Percentiles rank a stretch among this genome's conserved stretches.
These are phyloP conservation scores for Clytia hemisphaerica DNA, from an alignment of 30 jellyfish, hydroid and myxozoan genomes.

Conservation along the genomic window DNA sequence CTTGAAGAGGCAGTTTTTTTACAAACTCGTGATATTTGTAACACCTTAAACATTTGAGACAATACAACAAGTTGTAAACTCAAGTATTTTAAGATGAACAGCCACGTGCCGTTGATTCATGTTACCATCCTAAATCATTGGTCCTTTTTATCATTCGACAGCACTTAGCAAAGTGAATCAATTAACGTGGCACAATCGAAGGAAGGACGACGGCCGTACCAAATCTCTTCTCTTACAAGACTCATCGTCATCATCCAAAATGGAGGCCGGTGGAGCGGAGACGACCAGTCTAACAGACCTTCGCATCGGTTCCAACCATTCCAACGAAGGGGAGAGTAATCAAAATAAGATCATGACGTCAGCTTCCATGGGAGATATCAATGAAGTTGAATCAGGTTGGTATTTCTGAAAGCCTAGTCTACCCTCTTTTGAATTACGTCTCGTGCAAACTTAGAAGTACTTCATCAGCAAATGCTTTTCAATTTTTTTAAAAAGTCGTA, in stretches of 20 bases:
- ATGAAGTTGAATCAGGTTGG: slow-evolving; percentile 66
- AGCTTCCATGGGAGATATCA: slow-evolving; percentile 72
- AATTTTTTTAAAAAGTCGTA: no score
- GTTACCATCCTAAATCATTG: no score
- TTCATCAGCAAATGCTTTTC: no score
- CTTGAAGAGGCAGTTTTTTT: no score
- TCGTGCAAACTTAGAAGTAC: no score
- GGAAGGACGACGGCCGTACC: slow-evolving; percentile 44
- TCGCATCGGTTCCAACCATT: slow-evolving; percentile 34
- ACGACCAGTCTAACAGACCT: slow-evolving; percentile 52
- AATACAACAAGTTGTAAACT: no score
- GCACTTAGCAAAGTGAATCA: slow-evolving; percentile 70
- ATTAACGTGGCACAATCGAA: slow-evolving; percentile 36
- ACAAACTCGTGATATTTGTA: no score
- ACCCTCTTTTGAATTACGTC: no score
- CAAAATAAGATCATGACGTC: slow-evolving; percentile 2
- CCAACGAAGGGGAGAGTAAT: slow-evolving; percentile 31
- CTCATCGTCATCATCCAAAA: slow-evolving; percentile 27
- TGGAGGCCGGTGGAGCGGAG: slow-evolving; percentile 22
- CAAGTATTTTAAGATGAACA: no score
- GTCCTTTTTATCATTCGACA: background rate
- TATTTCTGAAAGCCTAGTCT: no score
- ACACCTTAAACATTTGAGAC: no score
- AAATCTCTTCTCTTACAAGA: slow-evolving; percentile 36
- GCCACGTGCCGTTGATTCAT: no score